Percentiles rank a stretch among this genome's conserved stretches.
phyloP scores from a whole-genome alignment of 2,797 vertebrate genomes.

The Hoplostethus atlanticus region DNA sequence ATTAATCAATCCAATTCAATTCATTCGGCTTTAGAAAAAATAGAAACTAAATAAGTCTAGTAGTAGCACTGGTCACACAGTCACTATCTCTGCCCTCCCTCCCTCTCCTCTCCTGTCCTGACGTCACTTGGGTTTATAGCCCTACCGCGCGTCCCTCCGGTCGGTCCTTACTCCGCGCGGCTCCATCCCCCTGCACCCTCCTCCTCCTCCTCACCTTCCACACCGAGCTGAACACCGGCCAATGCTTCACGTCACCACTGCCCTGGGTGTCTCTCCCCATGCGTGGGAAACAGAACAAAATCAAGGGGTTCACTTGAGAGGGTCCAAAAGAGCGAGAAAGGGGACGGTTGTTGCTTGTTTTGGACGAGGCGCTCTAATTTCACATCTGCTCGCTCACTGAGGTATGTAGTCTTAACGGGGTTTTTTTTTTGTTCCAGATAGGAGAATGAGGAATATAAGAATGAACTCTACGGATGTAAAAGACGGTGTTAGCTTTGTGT shows the following conservation, averaged over 20 bases:
- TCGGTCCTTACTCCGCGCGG: constrained; percentile 36
- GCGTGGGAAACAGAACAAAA: constrained; percentile 70
- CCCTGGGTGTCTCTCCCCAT: constrained; percentile 71
- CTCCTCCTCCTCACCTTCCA: constrained; percentile 47
- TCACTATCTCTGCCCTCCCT: not conserved
- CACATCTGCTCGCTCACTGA: constrained; percentile 52
- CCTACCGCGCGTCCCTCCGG: constrained; percentile 36
- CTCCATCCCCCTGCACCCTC: constrained; percentile 15
- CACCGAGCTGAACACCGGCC: constrained; percentile 61
- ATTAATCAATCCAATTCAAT: too few species aligned
- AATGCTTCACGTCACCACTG: constrained; percentile 64
- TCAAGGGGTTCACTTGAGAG: constrained; percentile 72
- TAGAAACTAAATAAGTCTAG: too few species aligned
- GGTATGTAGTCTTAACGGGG: constrained; percentile 59
- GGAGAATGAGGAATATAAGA: too few species aligned
- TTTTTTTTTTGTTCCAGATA: not conserved
- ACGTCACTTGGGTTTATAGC: constrained; percentile 82
- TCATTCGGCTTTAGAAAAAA: too few species aligned
- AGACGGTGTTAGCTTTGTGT: not conserved
- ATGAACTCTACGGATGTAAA: too few species aligned
- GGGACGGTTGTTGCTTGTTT: not conserved
- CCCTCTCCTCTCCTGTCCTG: constrained; percentile 35
- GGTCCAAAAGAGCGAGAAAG: constrained; percentile 20
- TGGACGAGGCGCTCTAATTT: constrained; percentile 19
- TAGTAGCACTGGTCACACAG: not conserved